Conservation (phyloP, 2,888 invertebrate species). For the Agrochola litura region DNA sequence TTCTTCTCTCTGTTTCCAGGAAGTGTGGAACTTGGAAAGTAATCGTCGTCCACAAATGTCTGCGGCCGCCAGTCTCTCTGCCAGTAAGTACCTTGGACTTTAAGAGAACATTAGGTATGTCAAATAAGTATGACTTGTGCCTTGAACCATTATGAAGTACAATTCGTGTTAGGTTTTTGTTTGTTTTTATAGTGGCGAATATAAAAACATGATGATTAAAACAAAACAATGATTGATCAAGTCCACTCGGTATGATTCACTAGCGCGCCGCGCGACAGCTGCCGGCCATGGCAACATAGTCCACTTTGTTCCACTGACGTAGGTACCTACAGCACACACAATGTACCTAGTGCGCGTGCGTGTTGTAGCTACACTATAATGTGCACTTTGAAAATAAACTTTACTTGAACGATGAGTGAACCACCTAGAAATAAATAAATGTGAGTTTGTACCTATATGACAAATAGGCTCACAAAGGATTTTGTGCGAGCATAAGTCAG, state of each 20-base stretch:
- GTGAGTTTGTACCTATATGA: background rate
- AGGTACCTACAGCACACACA: conserved; percentile 17
- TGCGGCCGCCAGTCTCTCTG: conserved; percentile 93
- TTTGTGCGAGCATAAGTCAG: conserved; percentile 27
- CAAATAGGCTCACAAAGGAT: background rate
- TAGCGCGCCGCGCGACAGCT: conserved; percentile 18
- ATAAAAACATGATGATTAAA: conserved; percentile 45
- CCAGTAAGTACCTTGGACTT: conserved; percentile 91
- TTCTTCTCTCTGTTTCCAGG: conserved; percentile 76
- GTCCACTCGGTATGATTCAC: conserved; percentile 53
- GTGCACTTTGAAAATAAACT: conserved; percentile 28
- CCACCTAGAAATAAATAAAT: conserved; percentile 19
- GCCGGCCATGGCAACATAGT: conserved; percentile 24
- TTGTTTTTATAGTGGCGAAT: conserved; percentile 19
- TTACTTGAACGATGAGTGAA: conserved; percentile 26
- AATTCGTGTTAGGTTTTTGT: background rate
- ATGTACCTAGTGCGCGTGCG: conserved; percentile 15
- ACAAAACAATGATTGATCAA: conserved; percentile 52
- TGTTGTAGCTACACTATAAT: conserved; percentile 12
- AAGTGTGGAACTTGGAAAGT: conserved; percentile 81
- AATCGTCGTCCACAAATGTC: conserved; percentile 89
- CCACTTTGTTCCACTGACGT: conserved; percentile 5
- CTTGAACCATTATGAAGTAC: background rate
- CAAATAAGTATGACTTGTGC: background rate
- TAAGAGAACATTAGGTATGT: background rate